phyloP scores from a whole-genome alignment of 1,140 invertebrate species.

The Lithobius niger region DNA sequence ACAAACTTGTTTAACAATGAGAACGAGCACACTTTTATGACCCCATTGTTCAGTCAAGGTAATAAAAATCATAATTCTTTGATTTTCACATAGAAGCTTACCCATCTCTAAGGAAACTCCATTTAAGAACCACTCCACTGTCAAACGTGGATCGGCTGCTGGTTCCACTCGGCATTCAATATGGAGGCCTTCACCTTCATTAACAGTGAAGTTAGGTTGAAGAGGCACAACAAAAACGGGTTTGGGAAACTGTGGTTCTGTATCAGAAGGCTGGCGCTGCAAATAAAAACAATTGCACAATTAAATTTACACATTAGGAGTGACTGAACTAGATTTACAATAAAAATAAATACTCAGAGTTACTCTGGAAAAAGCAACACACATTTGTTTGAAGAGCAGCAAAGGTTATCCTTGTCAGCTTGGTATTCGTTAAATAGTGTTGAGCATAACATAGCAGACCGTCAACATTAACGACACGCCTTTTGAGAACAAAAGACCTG shows the following conservation, averaged over 20 bases:
- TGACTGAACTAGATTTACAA: too few relatives aligned
- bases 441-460: too few relatives aligned
- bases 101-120: constrained; percentile 72
- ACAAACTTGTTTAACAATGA: too few relatives aligned
- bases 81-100: constrained; percentile 14
- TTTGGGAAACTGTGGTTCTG: constrained; percentile 64
- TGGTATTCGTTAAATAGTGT: too few relatives aligned
- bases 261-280: constrained; percentile 44
- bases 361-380: background rate
- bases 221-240: constrained; percentile 76
- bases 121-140: constrained; percentile 88
- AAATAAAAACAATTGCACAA: constrained; percentile 21
- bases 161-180: constrained; percentile 89
- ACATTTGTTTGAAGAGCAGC: too few relatives aligned
- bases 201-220: constrained; percentile 62
- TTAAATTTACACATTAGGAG: background rate
- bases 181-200: constrained; percentile 78
- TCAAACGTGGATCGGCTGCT: constrained; percentile 90
- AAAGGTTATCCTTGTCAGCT: too few relatives aligned
- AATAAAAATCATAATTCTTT: constrained; percentile 1
- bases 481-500: too few relatives aligned
- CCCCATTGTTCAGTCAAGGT: too few relatives aligned
- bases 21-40: too few relatives aligned
- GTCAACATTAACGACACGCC: too few relatives aligned
- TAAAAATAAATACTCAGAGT: background rate